These are phyloP conservation scores for Coracopsis vasa DNA, from an alignment of 2,113 vertebrate species.

Conservation along the genomic window DNA sequence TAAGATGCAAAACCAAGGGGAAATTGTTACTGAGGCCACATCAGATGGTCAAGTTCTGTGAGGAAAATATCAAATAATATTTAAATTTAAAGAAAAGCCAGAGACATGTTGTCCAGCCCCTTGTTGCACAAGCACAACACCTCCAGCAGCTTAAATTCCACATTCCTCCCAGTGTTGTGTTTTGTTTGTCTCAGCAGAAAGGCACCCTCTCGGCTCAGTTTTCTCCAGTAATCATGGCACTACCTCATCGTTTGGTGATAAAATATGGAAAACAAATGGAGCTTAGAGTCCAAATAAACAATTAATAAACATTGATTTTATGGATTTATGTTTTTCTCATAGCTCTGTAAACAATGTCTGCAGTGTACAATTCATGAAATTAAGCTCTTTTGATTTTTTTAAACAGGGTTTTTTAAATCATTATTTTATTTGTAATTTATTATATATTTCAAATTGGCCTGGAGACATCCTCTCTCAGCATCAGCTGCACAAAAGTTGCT, in stretches of 20 bases:
- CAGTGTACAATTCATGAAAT: not conserved
- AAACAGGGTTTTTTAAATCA: not conserved
- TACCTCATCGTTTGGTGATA: fast-evolving
- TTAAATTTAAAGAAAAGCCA: no score
- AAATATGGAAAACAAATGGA: not conserved
- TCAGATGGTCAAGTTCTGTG: fast-evolving
- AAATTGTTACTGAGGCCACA: fast-evolving
- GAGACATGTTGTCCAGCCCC: fast-evolving
- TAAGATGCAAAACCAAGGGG: no score
- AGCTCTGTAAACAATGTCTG: not conserved
- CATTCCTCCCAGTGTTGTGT: fast-evolving
- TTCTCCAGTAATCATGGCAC: not conserved
- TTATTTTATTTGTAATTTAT: conserved; percentile 33
- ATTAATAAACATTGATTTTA: conserved; percentile 38
- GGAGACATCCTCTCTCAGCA: not conserved
- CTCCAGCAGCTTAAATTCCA: not conserved
- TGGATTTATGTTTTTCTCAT: not conserved
- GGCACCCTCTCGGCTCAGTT: fast-evolving
- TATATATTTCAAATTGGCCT: not conserved
- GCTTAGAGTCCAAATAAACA: not conserved
- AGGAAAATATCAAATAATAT: not conserved
- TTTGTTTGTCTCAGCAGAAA: not conserved
- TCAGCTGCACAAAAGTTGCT: not conserved
- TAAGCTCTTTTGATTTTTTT: not conserved
- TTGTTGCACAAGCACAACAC: fast-evolving